phyloP scores from a whole-genome alignment of 1,140 invertebrate genomes.

The Trichoplusia ni region DNA sequence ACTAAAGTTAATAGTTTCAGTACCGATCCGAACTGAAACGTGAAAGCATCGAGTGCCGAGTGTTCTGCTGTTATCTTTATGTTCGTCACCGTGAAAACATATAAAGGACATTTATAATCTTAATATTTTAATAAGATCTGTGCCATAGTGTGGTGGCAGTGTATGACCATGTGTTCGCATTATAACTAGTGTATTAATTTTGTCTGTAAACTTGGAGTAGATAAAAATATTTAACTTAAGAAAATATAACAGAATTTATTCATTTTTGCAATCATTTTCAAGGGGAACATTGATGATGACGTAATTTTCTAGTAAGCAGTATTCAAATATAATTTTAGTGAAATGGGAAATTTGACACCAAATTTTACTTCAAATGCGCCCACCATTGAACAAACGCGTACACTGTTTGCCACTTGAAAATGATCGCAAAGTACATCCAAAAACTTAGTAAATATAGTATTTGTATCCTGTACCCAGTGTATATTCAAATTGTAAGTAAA shows the following conservation, averaged over 20 bases:
- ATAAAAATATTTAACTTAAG: conserved; percentile 72
- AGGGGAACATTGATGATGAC: neutral
- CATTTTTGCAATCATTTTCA: conserved; percentile 20
- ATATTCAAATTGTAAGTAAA: conserved; percentile 47
- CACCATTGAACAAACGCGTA: conserved; percentile 18
- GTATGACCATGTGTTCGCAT: conserved; percentile 68
- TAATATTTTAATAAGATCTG: conserved; percentile 73
- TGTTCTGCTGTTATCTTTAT: conserved; percentile 24
- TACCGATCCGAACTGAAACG: conserved; percentile 8
- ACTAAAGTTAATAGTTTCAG: conserved; percentile 20
- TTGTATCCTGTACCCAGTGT: conserved; percentile 60
- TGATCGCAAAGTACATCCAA: conserved; percentile 31
- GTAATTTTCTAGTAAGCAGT: conserved; percentile 21
- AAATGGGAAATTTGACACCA: conserved; percentile 10
- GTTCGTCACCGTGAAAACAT: conserved; percentile 22
- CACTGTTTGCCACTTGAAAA: conserved; percentile 1
- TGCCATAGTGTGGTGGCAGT: conserved; percentile 78
- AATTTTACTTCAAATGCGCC: neutral
- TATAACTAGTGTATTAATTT: conserved; percentile 71
- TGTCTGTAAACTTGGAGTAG: conserved; percentile 71
- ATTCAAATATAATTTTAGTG: conserved; percentile 10
- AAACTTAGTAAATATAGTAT: conserved; percentile 57
- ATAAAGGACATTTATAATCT: conserved; percentile 57
- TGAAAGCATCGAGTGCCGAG: conserved; percentile 2
- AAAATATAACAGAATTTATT: conserved; percentile 26